Evolutionary conservation across 2,113 vertebrate genomes (phyloP).

Genomic region (Herpetotheres cachinnans): DNA sequence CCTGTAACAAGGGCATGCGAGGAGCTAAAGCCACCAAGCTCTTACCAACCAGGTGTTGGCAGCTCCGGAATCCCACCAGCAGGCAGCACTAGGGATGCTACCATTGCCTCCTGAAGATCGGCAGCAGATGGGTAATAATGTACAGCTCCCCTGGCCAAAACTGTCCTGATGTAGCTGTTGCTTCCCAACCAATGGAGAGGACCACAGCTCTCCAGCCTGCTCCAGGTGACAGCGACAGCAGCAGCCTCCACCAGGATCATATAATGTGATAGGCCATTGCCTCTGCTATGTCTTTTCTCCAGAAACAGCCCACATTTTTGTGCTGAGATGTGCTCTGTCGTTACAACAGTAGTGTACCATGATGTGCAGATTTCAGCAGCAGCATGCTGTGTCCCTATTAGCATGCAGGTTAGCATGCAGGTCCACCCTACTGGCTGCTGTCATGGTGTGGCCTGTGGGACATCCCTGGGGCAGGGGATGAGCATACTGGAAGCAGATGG

Average conservation of each 20-base stretch:
- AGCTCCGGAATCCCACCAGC: background rate
- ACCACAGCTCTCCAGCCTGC: background rate
- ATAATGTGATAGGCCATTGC: background rate
- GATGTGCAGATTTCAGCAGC: background rate
- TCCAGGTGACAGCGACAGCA: background rate
- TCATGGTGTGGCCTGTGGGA: background rate
- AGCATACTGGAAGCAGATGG: background rate
- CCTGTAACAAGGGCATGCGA: background rate
- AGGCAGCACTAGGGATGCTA: background rate
- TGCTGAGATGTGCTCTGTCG: background rate
- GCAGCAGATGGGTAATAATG: fast-evolving
- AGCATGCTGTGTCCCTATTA: fast-evolving
- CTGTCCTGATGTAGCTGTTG: background rate
- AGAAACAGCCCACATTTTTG: background rate
- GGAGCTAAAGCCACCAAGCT: background rate
- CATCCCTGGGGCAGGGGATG: too few relatives aligned
- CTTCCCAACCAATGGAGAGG: background rate
- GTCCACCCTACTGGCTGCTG: background rate
- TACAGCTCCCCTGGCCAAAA: background rate
- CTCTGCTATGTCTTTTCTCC: background rate
- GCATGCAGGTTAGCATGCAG: fast-evolving
- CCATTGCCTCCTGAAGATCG: background rate
- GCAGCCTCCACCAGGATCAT: background rate
- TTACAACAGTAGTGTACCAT: background rate
- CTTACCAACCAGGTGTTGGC: background rate